Base-by-base conservation (phyloP, 2,797 vertebrate species). In the Pseudochromis fuscus region DNA sequence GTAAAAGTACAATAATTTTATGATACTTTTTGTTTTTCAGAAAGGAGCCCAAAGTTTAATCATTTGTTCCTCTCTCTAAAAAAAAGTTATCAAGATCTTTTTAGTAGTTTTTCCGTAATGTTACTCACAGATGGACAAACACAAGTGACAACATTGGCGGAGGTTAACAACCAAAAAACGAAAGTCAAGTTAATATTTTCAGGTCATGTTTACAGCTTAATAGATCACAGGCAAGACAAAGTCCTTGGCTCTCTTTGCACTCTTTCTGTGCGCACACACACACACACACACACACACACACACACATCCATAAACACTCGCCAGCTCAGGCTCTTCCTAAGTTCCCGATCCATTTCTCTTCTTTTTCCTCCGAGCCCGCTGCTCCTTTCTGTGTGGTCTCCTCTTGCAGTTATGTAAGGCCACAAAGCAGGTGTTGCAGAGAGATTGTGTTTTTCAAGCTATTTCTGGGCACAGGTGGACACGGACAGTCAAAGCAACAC, bases 401-500 rank as follows among this genome's bases (percentile, higher is more conserved):
- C 31, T 1, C 74, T 53, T 30, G 21, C 48, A 12, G 25, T 82
- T 77, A 77, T 68, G 67, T 83, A 66, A 86, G 48, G 62, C 68
- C 25, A n/a, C 15, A 25, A 65, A 81, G 82, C 90, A 91, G 89
- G 88, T 91, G 87, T 77, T 81, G 71, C 49, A 4, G 62, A 63
- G 79, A 84, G 82, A 90, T 77, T 84, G 83, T 25, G 63, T 75
- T 72, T 81, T 78, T 48, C 16, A 44, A 72, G 71, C 69, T 89
- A 87, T 92, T 90, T 87, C 77, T 71, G 77, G 66, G 49, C 78
- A 73, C 87, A 89, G 81, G 88, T 91, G 88, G 85, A 87, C 75
- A 68, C 40, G 18, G 72, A 53, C 57, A 72, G 77, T 80, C 72
- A 87, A 82, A 85, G 84, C 79, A 76, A 71, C 80, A 77, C 82